Evolutionary conservation across 2,888 invertebrate species (phyloP), one percentile per base, ranked within the genome.

Genomic region (Hydriomena furcata): DNA sequence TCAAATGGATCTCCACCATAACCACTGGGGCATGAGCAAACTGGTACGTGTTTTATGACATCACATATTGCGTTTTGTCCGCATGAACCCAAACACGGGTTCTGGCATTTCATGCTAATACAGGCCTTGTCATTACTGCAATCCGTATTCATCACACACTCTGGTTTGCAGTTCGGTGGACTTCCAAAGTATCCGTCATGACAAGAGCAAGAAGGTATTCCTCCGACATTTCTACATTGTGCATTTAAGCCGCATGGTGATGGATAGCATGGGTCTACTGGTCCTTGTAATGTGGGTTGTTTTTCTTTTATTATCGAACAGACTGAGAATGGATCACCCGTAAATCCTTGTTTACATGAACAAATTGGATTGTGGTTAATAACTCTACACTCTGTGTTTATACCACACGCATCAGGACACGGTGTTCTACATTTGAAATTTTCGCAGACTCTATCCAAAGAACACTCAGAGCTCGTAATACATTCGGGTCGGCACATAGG

Each of bases 11-110:
- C 94, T 27, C 96, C 96, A 47, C 93, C 92, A 67, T 92, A 93
- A 34, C 93, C 93, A 44, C 76, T 71, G 1, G 90, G 85, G 69
- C 94, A 94, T 13, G 91, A 91, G 73, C 96, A 96, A 48, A 94
- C 91, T 0, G 96, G 95, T 35, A 93, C 92, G 76, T 96, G 94
- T 74, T 95, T 95, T 8, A 95, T 91, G 5, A 95, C 95, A 69
- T 92, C 92, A 68, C 97, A 97, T 32, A 93, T 82, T 1, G 97
- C 94, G 60, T 92, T 92, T 11, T 92, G 69, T 7, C 96, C 97
- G 69, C 97, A 95, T 20, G 95, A 93, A 32, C 95, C 95, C 4
- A 93, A 91, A 69, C 96, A 96, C 8, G 96, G 96, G 76, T 96
- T 94, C 58, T 91, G 91, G 78, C 96, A 96, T 78, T 94, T 95